phyloP scores from a whole-genome alignment of 2,797 vertebrate species.

The Clarias pachynema region DNA sequence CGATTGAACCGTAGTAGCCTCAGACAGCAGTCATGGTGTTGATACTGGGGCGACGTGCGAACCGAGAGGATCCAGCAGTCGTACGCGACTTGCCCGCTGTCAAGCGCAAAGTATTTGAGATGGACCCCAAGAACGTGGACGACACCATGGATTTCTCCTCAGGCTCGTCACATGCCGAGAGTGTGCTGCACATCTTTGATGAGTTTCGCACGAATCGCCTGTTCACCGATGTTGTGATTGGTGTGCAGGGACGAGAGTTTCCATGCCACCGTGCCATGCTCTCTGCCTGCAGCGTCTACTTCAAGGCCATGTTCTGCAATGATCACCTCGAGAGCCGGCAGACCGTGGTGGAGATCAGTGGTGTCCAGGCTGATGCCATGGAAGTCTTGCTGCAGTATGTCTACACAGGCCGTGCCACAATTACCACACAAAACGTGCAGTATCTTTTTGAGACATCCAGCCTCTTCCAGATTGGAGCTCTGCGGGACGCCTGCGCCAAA shows the following conservation, averaged over 20 bases:
- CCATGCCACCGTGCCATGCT: conserved; percentile 96
- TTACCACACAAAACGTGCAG: conserved; percentile 96
- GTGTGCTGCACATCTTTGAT: conserved; percentile 93
- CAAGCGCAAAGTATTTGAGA: conserved; percentile 89
- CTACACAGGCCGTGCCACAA: conserved; percentile 94
- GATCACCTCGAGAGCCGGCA: conserved; percentile 95
- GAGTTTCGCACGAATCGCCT: conserved; percentile 92
- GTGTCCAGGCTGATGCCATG: conserved; percentile 94
- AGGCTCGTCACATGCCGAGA: conserved; percentile 91
- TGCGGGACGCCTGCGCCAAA: conserved; percentile 94
- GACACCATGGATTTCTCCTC: conserved; percentile 94
- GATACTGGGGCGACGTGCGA: conserved; percentile 93
- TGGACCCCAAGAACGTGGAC: conserved; percentile 86
- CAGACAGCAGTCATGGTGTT: conserved; percentile 87
- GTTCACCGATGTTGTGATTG: conserved; percentile 97
- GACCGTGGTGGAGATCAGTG: conserved; percentile 97
- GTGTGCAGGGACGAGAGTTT: conserved; percentile 94
- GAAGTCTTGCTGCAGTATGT: conserved; percentile 95
- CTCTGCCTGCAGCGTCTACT: conserved; percentile 96
- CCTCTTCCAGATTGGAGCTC: conserved; percentile 91
- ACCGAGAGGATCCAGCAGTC: conserved; percentile 86
- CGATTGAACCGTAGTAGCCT: not conserved
- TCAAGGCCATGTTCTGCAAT: conserved; percentile 98
- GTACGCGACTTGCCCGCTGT: conserved; percentile 92
- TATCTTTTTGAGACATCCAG: conserved; percentile 96